phyloP scores from a whole-genome alignment of 2,888 invertebrate species.

The Drosophila greeni region DNA sequence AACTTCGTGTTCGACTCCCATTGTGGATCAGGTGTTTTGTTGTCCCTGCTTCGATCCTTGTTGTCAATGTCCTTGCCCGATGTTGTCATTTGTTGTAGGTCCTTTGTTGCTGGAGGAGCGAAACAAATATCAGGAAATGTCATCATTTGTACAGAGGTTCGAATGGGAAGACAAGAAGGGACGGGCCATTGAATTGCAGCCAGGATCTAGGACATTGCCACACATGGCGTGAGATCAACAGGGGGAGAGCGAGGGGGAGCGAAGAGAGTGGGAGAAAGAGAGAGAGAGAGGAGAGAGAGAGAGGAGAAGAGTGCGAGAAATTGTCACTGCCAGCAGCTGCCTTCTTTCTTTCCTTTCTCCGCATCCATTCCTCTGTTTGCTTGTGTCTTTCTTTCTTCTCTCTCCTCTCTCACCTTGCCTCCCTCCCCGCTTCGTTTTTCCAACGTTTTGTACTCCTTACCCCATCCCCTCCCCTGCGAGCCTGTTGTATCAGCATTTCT shows the following conservation, averaged over 20 bases:
- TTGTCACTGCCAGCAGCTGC: conserved; percentile 65
- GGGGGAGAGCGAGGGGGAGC: background rate
- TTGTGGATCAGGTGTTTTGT: conserved; percentile 50
- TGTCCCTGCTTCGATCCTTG: conserved; percentile 17
- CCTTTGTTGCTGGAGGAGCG: conserved; percentile 53
- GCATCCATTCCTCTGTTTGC: conserved; percentile 3
- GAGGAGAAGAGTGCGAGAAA: conserved; percentile 29
- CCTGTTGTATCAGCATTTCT: conserved; percentile 63
- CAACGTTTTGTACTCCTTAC: conserved; percentile 39
- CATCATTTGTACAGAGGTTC: conserved; percentile 59
- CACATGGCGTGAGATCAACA: conserved; percentile 45
- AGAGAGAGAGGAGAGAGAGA: conserved; percentile 5
- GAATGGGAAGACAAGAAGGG: conserved; percentile 35
- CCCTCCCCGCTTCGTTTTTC: conserved; percentile 27
- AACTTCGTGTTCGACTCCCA: conserved; percentile 30
- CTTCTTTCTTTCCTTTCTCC: conserved; percentile 25
- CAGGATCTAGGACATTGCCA: conserved; percentile 41
- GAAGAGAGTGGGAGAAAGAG: background rate
- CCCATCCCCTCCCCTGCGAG: background rate
- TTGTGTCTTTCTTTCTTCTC: conserved; percentile 33
- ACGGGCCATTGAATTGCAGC: conserved; percentile 25
- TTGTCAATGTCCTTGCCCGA: conserved; percentile 7
- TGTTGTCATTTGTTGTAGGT: conserved; percentile 25
- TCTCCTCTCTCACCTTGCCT: conserved; percentile 3
- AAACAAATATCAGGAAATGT: conserved; percentile 76